phyloP scores from a whole-genome alignment of 2,113 vertebrate species.

The Smithornis capensis region DNA sequence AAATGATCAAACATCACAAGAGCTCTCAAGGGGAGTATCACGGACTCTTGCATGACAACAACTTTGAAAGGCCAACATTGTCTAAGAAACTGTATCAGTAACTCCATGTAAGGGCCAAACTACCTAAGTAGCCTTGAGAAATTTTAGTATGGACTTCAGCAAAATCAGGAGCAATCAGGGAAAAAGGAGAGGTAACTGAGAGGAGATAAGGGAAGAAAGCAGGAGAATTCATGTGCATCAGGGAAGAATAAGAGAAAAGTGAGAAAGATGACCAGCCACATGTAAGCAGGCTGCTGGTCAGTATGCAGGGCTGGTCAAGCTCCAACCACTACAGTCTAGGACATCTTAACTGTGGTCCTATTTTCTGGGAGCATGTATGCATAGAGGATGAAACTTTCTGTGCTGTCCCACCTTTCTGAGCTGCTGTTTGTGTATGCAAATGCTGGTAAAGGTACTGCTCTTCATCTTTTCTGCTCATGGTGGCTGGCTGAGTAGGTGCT shows the following conservation, averaged over 20 bases:
- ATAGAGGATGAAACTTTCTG: background rate
- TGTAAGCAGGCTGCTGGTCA: background rate
- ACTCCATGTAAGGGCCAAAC: background rate
- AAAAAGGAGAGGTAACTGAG: background rate
- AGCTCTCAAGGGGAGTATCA: background rate
- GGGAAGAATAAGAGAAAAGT: background rate
- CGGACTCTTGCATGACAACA: background rate
- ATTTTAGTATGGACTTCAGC: background rate
- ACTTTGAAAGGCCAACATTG: background rate
- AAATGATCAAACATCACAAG: background rate
- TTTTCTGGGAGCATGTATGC: background rate
- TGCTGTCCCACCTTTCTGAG: background rate
- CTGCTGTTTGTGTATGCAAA: background rate
- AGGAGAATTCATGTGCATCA: background rate
- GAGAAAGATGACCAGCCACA: background rate
- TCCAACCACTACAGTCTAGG: rapidly evolving
- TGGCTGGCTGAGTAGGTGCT: background rate
- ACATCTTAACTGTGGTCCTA: background rate
- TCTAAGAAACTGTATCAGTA: background rate
- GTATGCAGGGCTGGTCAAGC: background rate
- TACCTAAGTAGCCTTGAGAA: background rate
- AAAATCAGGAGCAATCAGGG: background rate
- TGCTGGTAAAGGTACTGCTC: background rate
- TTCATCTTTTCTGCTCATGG: background rate
- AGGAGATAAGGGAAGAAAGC: background rate